These are phyloP conservation scores for Pentalonia nigronervosa DNA, from an alignment of 1,140 invertebrate species.

Conservation along the genomic window DNA sequence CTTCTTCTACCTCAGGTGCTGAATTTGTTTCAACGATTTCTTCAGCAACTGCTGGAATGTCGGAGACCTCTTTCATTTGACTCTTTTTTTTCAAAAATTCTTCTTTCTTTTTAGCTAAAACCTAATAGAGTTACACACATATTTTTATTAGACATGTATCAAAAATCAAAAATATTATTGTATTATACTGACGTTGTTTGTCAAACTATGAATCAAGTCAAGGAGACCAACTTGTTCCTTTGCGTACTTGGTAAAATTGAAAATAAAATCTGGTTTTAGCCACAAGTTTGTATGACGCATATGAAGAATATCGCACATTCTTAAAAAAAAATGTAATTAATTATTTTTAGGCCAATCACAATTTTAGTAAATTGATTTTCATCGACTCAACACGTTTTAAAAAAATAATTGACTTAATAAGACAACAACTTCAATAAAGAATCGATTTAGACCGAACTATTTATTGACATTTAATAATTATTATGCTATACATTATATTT, in stretches of 20 bases:
- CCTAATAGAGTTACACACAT: slow-evolving; percentile 62
- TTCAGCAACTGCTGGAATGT: neutral
- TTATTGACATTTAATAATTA: neutral
- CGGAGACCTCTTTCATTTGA: slow-evolving; percentile 61
- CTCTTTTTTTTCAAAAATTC: slow-evolving; percentile 66
- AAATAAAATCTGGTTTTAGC: slow-evolving; percentile 69
- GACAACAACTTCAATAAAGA: neutral
- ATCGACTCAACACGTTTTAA: neutral
- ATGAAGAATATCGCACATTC: slow-evolving; percentile 77
- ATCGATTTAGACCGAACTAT: neutral
- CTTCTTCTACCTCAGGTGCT: slow-evolving; percentile 40
- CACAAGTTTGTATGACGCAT: slow-evolving; percentile 72
- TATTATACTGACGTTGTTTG: slow-evolving; percentile 66
- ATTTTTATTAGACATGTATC: neutral
- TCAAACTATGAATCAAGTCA: slow-evolving; percentile 72
- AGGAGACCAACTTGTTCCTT: slow-evolving; percentile 70
- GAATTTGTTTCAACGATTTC: slow-evolving; percentile 60
- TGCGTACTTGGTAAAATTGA: slow-evolving; percentile 69
- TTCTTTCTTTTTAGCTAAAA: slow-evolving; percentile 70
- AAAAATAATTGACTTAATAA: neutral
- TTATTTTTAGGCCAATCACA: neutral
- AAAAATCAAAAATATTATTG: neutral
- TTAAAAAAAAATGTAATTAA: slow-evolving; percentile 62
- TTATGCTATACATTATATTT: neutral
- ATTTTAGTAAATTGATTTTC: neutral